Evolutionary conservation across 2,113 vertebrate genomes (phyloP).

Genomic region (Spea bombifrons): DNA sequence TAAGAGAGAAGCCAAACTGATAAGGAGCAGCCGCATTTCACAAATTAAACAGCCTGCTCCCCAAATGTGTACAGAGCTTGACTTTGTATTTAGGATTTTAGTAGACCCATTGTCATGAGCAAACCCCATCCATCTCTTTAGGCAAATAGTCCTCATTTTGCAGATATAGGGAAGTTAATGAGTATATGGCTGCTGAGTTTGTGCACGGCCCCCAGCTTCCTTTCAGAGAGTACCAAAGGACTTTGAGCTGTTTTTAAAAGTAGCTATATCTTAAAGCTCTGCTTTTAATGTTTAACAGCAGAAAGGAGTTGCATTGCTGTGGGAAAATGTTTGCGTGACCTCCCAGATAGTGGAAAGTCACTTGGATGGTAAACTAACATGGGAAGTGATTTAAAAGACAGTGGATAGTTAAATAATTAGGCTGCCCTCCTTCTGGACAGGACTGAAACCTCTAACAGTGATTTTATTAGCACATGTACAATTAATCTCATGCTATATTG

Average conservation of each 20-base stretch:
- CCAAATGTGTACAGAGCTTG: conserved; percentile 35
- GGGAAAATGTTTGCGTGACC: conserved; percentile 42
- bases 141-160: conserved; percentile 27
- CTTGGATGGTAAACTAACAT: not conserved
- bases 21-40: conserved; percentile 3
- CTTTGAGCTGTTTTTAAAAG: conserved; percentile 12
- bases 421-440: not conserved
- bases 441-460: not conserved
- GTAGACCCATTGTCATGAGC: conserved; percentile 36
- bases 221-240: conserved; percentile 5
- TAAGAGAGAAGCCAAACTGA: conserved; percentile 1
- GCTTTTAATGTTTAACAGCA: conserved; percentile 44
- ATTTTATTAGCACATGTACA: too few species aligned
- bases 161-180: conserved; percentile 33
- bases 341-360: conserved; percentile 9
- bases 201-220: not conserved
- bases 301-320: conserved; percentile 34
- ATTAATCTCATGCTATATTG: too few species aligned
- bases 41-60: conserved; percentile 31
- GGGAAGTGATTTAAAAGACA: conserved; percentile 12
- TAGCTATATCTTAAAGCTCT: not conserved
- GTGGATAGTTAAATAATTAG: not conserved
- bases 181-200: conserved; percentile 19
- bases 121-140: conserved; percentile 43
- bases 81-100: conserved; percentile 20